These are phyloP conservation scores for Nasonia vitripennis DNA, from an alignment of 1,140 invertebrate genomes.

Conservation along the genomic window DNA sequence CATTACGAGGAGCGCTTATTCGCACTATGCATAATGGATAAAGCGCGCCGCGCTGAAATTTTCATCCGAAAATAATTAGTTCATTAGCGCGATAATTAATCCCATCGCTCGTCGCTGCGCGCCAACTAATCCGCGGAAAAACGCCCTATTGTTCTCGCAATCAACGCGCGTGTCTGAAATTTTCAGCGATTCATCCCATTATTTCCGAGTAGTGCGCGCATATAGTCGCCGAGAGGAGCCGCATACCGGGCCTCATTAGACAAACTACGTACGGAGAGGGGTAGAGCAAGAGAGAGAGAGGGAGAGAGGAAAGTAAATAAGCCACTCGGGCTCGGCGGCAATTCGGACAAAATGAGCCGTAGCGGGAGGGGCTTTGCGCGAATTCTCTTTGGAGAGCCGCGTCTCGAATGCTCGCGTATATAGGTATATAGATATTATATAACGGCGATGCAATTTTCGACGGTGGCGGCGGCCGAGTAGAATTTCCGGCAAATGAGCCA, in stretches of 20 bases:
- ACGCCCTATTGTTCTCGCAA: neutral
- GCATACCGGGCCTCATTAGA: too few relatives aligned
- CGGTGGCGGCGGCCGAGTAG: too few relatives aligned
- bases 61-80: neutral
- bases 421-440: neutral
- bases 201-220: too few relatives aligned
- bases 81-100: neutral
- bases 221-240: too few relatives aligned
- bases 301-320: neutral
- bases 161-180: too few relatives aligned
- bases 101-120: neutral
- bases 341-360: neutral
- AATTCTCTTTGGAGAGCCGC: neutral
- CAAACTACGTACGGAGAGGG: too few relatives aligned
- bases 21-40: too few relatives aligned
- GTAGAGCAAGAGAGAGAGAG: too few relatives aligned
- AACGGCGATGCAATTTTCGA: neutral
- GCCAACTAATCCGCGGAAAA: too few relatives aligned
- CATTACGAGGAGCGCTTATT: too few relatives aligned
- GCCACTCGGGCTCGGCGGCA: neutral
- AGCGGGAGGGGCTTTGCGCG: neutral
- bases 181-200: neutral
- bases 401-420: neutral
- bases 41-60: too few relatives aligned
- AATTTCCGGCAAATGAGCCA: neutral